Conservation (phyloP, 2,888 invertebrate species). For the Stenotaenia linearis region DNA sequence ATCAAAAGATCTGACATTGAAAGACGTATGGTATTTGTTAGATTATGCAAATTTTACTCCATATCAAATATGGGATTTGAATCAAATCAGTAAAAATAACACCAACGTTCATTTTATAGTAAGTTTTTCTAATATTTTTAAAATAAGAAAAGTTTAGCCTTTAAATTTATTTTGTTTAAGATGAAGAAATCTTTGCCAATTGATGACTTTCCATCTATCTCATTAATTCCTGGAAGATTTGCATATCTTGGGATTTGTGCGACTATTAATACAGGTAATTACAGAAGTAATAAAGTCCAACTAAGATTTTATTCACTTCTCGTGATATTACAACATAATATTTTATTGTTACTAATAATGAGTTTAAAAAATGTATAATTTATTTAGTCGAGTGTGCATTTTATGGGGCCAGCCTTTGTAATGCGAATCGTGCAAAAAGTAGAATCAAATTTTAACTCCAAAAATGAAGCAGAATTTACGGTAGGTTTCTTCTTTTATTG, state of each 20-base stretch:
- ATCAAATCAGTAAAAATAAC: background rate
- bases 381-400: background rate
- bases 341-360: no score
- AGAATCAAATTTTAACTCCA: background rate
- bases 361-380: no score
- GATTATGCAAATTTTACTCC: slow-evolving; percentile 1
- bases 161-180: background rate
- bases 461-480: background rate
- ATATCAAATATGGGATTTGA: background rate
- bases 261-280: background rate
- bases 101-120: slow-evolving; percentile 12
- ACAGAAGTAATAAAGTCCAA: no score
- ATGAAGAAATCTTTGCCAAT: background rate
- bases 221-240: background rate
- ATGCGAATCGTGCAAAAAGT: background rate
- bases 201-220: background rate
- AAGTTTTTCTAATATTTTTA: background rate
- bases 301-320: no score
- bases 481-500: background rate
- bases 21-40: background rate
- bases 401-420: slow-evolving; percentile 17
- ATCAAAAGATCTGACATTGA: background rate
- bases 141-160: background rate
- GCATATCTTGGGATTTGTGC: background rate
- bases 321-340: no score